These are phyloP conservation scores for Drosophila paramelanica DNA, from an alignment of 2,888 invertebrate genomes.

Conservation along the genomic window DNA sequence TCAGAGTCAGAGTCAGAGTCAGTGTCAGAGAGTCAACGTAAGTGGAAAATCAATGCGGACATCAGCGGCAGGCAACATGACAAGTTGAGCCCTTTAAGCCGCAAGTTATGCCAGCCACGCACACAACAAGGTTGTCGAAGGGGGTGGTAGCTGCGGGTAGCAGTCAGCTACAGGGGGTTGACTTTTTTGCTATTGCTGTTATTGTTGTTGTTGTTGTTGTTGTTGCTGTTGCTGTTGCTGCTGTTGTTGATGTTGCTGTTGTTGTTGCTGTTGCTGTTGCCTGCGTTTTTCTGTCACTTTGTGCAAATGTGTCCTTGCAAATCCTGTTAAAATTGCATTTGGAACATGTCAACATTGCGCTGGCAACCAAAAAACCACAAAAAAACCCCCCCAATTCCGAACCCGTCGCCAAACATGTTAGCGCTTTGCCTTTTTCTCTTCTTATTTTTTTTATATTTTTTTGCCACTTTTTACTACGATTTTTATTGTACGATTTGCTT, in stretches of 20 bases:
- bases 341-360: slow-evolving; percentile 77
- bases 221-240: slow-evolving; percentile 29
- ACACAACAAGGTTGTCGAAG: slow-evolving; percentile 38
- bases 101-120: slow-evolving; percentile 80
- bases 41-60: slow-evolving; percentile 76
- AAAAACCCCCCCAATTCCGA: background rate
- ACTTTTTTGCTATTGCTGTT: slow-evolving; percentile 46
- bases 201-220: slow-evolving; percentile 24
- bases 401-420: slow-evolving; percentile 38
- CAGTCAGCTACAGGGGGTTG: slow-evolving; percentile 55
- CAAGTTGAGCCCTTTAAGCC: slow-evolving; percentile 83
- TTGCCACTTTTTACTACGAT: slow-evolving; percentile 35
- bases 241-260: slow-evolving; percentile 19
- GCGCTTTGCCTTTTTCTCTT: slow-evolving; percentile 25
- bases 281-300: slow-evolving; percentile 80
- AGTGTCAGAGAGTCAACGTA: slow-evolving; percentile 42
- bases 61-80: slow-evolving; percentile 78
- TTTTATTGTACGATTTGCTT: slow-evolving; percentile 60
- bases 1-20: slow-evolving; percentile 11
- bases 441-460: background rate
- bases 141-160: slow-evolving; percentile 17
- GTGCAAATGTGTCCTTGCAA: slow-evolving; percentile 80
- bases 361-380: slow-evolving; percentile 60
- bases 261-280: slow-evolving; percentile 37
- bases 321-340: slow-evolving; percentile 81